Evolutionary conservation across 1,140 invertebrate genomes (phyloP).

Genomic region (Oedothorax gibbosus): DNA sequence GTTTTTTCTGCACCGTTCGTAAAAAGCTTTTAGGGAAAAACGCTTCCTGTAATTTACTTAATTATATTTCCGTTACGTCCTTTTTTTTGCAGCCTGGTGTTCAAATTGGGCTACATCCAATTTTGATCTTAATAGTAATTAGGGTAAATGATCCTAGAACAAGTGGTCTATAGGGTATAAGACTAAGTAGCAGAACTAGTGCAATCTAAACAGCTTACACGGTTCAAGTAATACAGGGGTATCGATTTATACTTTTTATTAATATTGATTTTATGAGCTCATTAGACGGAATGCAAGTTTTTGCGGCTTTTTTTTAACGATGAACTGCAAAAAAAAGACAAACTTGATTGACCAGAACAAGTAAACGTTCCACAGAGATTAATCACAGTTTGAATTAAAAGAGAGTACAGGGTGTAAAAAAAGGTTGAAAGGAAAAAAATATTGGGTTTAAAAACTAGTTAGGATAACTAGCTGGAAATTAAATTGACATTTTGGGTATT

Average conservation of each 20-base stretch:
- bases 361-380: slow-evolving; percentile 55
- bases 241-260: slow-evolving; percentile 60
- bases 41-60: slow-evolving; percentile 61
- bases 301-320: slow-evolving; percentile 5
- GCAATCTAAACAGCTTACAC: slow-evolving; percentile 60
- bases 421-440: background rate
- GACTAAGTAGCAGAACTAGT: slow-evolving; percentile 52
- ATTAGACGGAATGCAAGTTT: slow-evolving; percentile 54
- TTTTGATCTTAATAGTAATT: slow-evolving; percentile 62
- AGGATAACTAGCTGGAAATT: slow-evolving; percentile 52
- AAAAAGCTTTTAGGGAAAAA: slow-evolving; percentile 60
- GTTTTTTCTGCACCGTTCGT: slow-evolving; percentile 40
- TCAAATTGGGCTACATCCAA: slow-evolving; percentile 61
- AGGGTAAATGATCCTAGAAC: slow-evolving; percentile 59
- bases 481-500: slow-evolving; percentile 45
- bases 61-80: slow-evolving; percentile 55
- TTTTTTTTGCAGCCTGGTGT: slow-evolving; percentile 55
- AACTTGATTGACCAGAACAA: slow-evolving; percentile 61
- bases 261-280: slow-evolving; percentile 60
- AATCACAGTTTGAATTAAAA: slow-evolving; percentile 55
- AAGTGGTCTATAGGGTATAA: slow-evolving; percentile 59
- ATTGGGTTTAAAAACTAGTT: slow-evolving; percentile 42
- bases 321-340: slow-evolving; percentile 37
- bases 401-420: slow-evolving; percentile 21
- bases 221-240: slow-evolving; percentile 31